phyloP scores from a whole-genome alignment of 2,797 vertebrate genomes.

The Bovichtus diacanthus region DNA sequence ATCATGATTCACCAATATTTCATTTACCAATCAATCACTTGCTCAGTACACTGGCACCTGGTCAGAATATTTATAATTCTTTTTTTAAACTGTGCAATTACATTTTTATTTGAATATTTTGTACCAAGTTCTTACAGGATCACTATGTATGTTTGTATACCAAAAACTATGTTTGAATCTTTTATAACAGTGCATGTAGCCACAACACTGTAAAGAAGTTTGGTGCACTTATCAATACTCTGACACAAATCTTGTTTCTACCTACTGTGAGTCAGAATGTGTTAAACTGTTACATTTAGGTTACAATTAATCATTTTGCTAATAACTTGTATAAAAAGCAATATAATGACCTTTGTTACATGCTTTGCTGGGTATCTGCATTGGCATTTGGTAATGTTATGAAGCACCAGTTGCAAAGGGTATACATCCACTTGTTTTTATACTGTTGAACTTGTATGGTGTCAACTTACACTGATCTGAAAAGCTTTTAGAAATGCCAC shows the following conservation, averaged over 20 bases:
- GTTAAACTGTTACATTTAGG: slow-evolving; percentile 73
- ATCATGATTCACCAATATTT: slow-evolving; percentile 55
- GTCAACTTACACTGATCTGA: slow-evolving; percentile 48
- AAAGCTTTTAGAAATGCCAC: slow-evolving; percentile 63
- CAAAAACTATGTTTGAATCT: slow-evolving; percentile 67
- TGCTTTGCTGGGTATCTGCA: slow-evolving; percentile 34
- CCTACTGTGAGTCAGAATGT: slow-evolving; percentile 59
- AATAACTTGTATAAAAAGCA: slow-evolving; percentile 55
- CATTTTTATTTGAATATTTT: slow-evolving; percentile 69
- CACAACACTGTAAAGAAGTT: slow-evolving; percentile 62
- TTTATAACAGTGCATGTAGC: slow-evolving; percentile 67
- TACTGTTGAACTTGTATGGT: slow-evolving; percentile 46
- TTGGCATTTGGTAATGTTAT: slow-evolving; percentile 30
- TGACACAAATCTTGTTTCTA: slow-evolving; percentile 40
- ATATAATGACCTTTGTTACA: slow-evolving; percentile 47
- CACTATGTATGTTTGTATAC: slow-evolving; percentile 79
- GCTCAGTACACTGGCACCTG: slow-evolving; percentile 58
- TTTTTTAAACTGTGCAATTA: slow-evolving; percentile 79
- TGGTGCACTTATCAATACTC: slow-evolving; percentile 72
- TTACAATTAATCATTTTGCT: slow-evolving; percentile 45
- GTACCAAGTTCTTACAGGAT: slow-evolving; percentile 63
- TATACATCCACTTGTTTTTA: slow-evolving; percentile 61
- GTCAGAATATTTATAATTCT: slow-evolving; percentile 72
- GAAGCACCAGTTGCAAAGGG: slow-evolving; percentile 58
- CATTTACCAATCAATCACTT: slow-evolving; percentile 64